Evolutionary conservation across 2,113 vertebrate species (phyloP).

Genomic region (Rutilus rutilus): DNA sequence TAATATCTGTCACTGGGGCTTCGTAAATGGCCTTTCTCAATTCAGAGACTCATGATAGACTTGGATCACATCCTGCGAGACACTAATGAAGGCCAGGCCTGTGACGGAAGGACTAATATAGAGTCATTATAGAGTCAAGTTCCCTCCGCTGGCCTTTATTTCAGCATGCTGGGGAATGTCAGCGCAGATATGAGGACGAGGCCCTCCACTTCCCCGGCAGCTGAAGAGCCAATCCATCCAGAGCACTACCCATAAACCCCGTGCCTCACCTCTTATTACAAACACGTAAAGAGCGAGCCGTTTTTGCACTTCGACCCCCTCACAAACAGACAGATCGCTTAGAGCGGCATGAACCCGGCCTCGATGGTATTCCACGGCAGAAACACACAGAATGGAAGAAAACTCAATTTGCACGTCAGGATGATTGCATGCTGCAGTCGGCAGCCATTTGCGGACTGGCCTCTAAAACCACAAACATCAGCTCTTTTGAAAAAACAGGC

Average conservation of each 20-base stretch:
- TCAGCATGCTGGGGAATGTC: slow-evolving; percentile 26
- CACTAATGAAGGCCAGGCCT: slow-evolving; percentile 3
- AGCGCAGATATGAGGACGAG: slow-evolving; percentile 14
- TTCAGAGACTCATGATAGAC: not conserved
- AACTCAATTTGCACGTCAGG: slow-evolving; percentile 57
- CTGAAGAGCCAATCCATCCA: slow-evolving; percentile 14
- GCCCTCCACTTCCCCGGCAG: not conserved
- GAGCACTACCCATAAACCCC: not conserved
- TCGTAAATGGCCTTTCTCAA: slow-evolving; percentile 8
- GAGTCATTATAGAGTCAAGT: slow-evolving; percentile 33
- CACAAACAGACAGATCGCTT: not conserved
- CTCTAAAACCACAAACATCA: slow-evolving; percentile 16
- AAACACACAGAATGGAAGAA: slow-evolving; percentile 19
- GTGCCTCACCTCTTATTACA: slow-evolving; percentile 23
- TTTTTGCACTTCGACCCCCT: not conserved
- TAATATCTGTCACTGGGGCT: not conserved
- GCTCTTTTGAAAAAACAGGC: slow-evolving; percentile 12
- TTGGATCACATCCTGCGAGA: slow-evolving; percentile 14
- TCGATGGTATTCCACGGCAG: slow-evolving; percentile 27
- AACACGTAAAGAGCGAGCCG: not conserved
- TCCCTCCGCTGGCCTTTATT: slow-evolving; percentile 17
- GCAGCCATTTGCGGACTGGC: slow-evolving; percentile 22
- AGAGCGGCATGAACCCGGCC: not conserved
- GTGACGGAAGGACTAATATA: slow-evolving; percentile 26
- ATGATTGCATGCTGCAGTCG: slow-evolving; percentile 45